Evolutionary conservation across 2,113 vertebrate genomes (phyloP).

Genomic region (Corynorhinus townsendii): DNA sequence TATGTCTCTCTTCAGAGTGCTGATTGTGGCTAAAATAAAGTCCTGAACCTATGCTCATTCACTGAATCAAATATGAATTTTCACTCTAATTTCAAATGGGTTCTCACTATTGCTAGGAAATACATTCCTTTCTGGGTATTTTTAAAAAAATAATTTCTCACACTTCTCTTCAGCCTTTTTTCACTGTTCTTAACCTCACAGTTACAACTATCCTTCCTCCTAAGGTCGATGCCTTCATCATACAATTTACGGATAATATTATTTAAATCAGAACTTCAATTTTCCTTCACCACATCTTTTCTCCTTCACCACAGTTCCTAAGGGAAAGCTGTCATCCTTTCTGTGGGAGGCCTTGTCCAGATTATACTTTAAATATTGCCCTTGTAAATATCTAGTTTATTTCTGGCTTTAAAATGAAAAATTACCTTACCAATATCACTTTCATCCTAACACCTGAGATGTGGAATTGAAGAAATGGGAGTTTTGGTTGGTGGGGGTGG

Average conservation of each 20-base stretch:
- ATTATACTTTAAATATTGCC: background rate
- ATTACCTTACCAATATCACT: background rate
- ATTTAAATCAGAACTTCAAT: background rate
- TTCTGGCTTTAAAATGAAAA: background rate
- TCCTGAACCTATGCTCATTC: background rate
- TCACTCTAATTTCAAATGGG: background rate
- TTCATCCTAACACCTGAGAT: background rate
- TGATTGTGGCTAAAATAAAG: background rate
- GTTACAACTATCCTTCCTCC: background rate
- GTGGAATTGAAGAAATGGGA: background rate
- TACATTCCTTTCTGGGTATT: background rate
- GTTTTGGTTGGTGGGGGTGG: background rate
- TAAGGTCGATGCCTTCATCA: background rate
- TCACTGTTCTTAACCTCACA: background rate
- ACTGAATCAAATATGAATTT: rapidly evolving
- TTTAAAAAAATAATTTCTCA: background rate
- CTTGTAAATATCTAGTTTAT: background rate
- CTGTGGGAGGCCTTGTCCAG: background rate
- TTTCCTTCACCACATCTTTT: background rate
- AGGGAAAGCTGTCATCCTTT: background rate
- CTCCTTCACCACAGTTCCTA: background rate
- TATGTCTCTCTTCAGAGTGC: background rate
- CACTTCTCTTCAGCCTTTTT: background rate
- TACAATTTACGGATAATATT: background rate
- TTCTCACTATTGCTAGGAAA: background rate